A percentile compares a stretch with the other conserved stretches of the same genome.
phyloP scores from a whole-genome alignment of 2,113 vertebrate genomes.

The Tricholaema leucomelas region DNA sequence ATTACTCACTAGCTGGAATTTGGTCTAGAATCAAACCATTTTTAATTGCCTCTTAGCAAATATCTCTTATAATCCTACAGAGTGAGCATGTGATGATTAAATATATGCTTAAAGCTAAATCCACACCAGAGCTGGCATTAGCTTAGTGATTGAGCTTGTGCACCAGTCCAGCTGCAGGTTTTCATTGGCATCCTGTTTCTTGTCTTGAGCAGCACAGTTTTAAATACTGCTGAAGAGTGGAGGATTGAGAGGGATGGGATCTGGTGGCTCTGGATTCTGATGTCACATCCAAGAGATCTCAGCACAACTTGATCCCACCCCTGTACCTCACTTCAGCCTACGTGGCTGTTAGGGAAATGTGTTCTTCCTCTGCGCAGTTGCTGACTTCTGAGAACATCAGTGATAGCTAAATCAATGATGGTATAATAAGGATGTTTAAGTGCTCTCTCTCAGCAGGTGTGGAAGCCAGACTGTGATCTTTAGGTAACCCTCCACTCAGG shows the following conservation, averaged over 20 bases:
- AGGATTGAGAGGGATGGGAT: neutral
- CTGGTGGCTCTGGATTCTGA: neutral
- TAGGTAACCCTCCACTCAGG: neutral
- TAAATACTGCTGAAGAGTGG: neutral
- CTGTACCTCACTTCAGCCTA: neutral
- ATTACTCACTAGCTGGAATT: neutral
- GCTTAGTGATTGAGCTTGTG: neutral
- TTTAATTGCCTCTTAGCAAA: neutral
- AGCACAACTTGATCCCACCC: neutral
- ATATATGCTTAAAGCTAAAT: neutral
- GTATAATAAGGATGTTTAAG: neutral
- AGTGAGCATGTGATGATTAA: neutral
- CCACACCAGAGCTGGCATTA: rapidly evolving
- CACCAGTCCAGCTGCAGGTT: neutral
- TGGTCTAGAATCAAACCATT: neutral
- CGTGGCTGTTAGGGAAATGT: neutral
- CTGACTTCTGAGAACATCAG: neutral
- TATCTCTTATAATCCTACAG: neutral
- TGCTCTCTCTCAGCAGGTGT: neutral
- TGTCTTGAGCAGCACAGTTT: neutral
- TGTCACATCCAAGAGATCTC: neutral
- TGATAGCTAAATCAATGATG: neutral
- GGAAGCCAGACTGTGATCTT: neutral
- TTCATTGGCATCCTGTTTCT: neutral
- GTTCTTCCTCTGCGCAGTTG: neutral